Evolutionary conservation across 1,140 invertebrate species (phyloP).

Genomic region (Ruditapes philippinarum): DNA sequence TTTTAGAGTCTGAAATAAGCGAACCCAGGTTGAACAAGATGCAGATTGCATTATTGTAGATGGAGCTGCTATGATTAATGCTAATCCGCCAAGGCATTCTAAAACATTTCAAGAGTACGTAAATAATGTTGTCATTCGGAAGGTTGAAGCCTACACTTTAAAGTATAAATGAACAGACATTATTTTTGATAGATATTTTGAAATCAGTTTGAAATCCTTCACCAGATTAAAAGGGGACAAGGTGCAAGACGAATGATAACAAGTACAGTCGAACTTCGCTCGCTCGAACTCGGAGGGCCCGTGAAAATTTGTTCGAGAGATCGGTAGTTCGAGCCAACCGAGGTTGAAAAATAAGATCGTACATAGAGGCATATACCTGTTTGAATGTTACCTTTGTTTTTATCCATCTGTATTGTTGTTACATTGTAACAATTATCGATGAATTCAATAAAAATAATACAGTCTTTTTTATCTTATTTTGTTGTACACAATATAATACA

Average conservation of each 20-base stretch:
- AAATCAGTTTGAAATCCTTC: constrained; percentile 57
- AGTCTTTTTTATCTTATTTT: no score
- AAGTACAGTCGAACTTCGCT: no score
- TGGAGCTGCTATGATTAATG: constrained; percentile 62
- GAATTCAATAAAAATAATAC: no score
- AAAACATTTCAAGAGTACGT: constrained; percentile 71
- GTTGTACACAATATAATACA: no score
- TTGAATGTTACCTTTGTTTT: no score
- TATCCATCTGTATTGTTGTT: no score
- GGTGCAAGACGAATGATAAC: constrained; percentile 43
- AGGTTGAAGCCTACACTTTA: constrained; percentile 48
- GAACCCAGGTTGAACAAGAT: not conserved
- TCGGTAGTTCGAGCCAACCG: no score
- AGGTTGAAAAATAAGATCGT: no score
- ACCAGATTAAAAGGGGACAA: constrained; percentile 59
- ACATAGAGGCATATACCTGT: no score
- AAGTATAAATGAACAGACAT: constrained; percentile 83
- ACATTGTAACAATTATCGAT: no score
- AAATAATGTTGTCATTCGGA: constrained; percentile 42
- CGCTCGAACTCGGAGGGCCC: no score
- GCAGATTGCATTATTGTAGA: constrained; percentile 62
- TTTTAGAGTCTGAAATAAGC: not conserved
- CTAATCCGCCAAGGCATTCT: constrained; percentile 44
- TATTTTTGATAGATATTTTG: constrained; percentile 61
- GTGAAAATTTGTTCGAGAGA: no score